Evolutionary conservation across 2,888 invertebrate species (phyloP), one percentile per base, ranked within the genome.

Genomic region (Isoperla grammatica): DNA sequence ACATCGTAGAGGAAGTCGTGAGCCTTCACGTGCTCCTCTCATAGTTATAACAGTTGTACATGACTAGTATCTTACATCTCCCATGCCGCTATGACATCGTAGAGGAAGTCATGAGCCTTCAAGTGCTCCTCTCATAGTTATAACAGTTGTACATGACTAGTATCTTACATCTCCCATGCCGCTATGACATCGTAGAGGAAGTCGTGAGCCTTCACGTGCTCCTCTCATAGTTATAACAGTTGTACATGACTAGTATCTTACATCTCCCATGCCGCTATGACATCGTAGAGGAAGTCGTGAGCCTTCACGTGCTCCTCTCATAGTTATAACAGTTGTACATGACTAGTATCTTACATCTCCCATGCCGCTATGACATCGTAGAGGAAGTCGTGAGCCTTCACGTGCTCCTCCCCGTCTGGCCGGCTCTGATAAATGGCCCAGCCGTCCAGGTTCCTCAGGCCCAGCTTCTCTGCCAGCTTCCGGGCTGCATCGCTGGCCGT

Each of bases 401-500:
- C 91, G 69, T 95, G 94, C 69, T 95, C 90, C 72, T 95, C 95
- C 1, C 86, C 85, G 66, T 90, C 90, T 0, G 87, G 87, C 4
- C 91, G 80, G 69, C 90, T 90, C 75, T 95, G 89, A 75, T 93
- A 96, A 64, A 96, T 88, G 0, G 95, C 94, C 96, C 96, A 96
- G 57, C 96, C 96, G 65, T 95, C 91, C 15, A 91, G 78, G 57
- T 87, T 87, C 48, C 86, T 79, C 19, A 96, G 80, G 22, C 90
- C 91, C 55, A 92, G 79, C 73, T 95, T 90, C 73, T 94, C 92
- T 0, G 95, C 93, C 23, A 96, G 78, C 67, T 93, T 88, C 2
- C 87, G 83, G 2, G 95, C 88, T 0, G 95, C 94, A 70, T 95
- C 95, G 19, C 88, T 87, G 0, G 94, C 94, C 2, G 95, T 95